Evolutionary conservation across 2,113 vertebrate genomes (phyloP), one percentile per base, ranked within the genome.

Genomic region (Pionites leucogaster): DNA sequence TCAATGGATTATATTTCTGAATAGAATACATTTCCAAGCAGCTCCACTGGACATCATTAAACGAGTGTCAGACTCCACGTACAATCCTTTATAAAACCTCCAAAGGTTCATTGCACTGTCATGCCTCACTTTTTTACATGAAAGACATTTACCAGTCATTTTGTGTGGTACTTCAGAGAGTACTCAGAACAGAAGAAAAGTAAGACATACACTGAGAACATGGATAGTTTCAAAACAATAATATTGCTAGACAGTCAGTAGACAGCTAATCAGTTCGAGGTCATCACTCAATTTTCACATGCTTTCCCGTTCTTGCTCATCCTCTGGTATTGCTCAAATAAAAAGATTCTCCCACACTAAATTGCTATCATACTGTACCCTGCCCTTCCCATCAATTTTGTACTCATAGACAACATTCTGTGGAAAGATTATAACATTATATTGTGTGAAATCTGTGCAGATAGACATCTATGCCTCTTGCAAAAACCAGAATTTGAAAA

Each of bases 1-100:
- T 62, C 6, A 95, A 96, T 41, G 41, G 62, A 86, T 84, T 92
- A 55, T 39, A 72, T 81, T 85, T 80, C 49, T 86, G 79, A 90
- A 95, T 49, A 85, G 77, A 57, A 85, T 69, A 49, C 6, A 17
- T 14, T 87, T 65, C 13, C 41, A 91, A 91, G 70, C 7, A 87
- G 28, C 72, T 91, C 74, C 46, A 42, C 22, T 59, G 82, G 82
- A 50, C 42, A 27, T 82, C 49, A 77, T 50, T 72, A 85, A 92
- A 68, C 22, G 24, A 82, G 17, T 37, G 8, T 10, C 50, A 82
- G 46, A 46, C 80, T 82, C 37, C 10, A 12, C 20, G 16, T 24
- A n/a, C 17, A 65, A 59, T 37, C 53, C 31, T 74, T 90, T 63
- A 33, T 53, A 59, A 65, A 79, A 92, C 79, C 60, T 72, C 53